phyloP scores from a whole-genome alignment of 2,888 invertebrate genomes.

The Cremastinae sp. region DNA sequence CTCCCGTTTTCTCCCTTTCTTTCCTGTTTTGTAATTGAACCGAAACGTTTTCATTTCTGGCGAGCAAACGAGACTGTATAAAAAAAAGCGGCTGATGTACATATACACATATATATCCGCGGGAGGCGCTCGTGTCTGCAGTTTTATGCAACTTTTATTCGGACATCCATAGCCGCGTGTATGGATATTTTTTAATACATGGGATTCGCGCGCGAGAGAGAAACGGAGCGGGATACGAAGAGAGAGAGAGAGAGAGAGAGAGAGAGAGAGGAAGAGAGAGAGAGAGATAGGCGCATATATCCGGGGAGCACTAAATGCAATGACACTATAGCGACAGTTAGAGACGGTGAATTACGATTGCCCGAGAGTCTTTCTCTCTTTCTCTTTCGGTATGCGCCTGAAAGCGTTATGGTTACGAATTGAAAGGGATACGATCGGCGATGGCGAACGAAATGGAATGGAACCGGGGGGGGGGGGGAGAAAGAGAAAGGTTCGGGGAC shows the following conservation, averaged over 20 bases:
- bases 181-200: background rate
- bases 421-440: constrained; percentile 63
- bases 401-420: constrained; percentile 62
- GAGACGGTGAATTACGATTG: constrained; percentile 63
- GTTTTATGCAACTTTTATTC: constrained; percentile 43
- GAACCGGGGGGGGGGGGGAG: constrained; percentile 44
- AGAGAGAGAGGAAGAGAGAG: no score
- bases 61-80: constrained; percentile 14
- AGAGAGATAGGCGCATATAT: constrained; percentile 16
- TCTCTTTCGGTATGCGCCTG: constrained; percentile 20
- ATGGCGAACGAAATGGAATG: constrained; percentile 62
- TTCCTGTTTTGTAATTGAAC: constrained; percentile 36
- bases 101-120: constrained; percentile 13
- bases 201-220: constrained; percentile 24
- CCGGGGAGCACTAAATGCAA: constrained; percentile 61
- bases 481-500: constrained; percentile 15
- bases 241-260: no score
- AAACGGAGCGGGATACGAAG: no score
- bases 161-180: background rate
- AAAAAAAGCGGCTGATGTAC: no score
- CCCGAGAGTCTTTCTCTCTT: constrained; percentile 28
- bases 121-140: constrained; percentile 10
- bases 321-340: constrained; percentile 62
- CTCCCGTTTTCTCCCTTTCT: constrained; percentile 7
- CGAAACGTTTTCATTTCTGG: constrained; percentile 29